Base-by-base conservation (phyloP, 2,888 invertebrate species). In the Campopleginae sp. region DNA sequence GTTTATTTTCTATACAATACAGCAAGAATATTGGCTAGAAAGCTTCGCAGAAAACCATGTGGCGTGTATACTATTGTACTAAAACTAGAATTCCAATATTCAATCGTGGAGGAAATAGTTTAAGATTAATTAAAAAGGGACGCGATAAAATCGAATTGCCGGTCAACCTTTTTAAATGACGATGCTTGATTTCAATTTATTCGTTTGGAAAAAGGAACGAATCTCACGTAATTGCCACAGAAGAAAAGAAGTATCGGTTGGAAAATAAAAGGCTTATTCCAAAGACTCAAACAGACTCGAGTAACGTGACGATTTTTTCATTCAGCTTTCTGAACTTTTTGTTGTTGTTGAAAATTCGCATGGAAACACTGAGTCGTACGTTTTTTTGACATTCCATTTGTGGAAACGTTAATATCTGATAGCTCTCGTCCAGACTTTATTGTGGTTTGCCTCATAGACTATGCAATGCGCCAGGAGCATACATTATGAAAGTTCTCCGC, bases 401-500 rank as follows among this genome's bases (percentile, higher is more conserved):
- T 48, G 33, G 4, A 38, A 77, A 72, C 33, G 77, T 78, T 66
- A 82, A 78, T 54, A 72, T 71, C 71, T 42, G 77, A 76, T 78
- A 65, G 46, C 14, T 72, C 58, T 65, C 54, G n/a, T 33, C 33
- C 44, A 78, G 31, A 63, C 46, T 72, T 17, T 51, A 27, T 48
- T 46, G 17, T 63, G 14, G 58, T 76, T 68, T 44, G 58, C 6
- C 54, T 65, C 71, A 72, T 77, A 31, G 44, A 71, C 33, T 70
- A 23, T 51, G 54, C 63, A 12, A 27, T 27, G 42, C 51, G 70
- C 75, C 63, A 71, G 74, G 48, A 68, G 61, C 58, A 79, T 80
- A 58, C 76, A 65, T 12, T 27, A 58, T 38, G 65, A 84, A 84
- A 84, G 71, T 84, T 84, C 65, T 46, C 10, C 33, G 42, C 33